Evolutionary conservation across 2,113 vertebrate genomes (phyloP).

Genomic region (Steatornis caripensis): DNA sequence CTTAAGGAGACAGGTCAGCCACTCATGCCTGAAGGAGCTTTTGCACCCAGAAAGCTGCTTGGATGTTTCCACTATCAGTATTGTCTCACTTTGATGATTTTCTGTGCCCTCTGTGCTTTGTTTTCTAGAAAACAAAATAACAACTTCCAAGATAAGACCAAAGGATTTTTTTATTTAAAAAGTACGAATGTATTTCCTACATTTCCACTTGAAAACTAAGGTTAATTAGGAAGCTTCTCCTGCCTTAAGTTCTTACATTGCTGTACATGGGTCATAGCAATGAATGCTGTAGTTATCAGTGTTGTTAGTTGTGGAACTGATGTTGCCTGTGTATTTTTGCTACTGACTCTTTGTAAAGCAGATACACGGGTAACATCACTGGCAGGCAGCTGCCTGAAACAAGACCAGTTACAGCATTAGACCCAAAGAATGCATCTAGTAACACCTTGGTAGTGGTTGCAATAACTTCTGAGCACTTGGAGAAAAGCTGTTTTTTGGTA

Average conservation of each 20-base stretch:
- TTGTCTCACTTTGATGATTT: background rate
- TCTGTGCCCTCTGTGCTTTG: no score
- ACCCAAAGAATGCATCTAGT: background rate
- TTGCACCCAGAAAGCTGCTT: background rate
- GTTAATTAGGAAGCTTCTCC: background rate
- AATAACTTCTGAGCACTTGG: background rate
- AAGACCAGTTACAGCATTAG: background rate
- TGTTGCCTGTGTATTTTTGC: background rate
- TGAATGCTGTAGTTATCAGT: background rate
- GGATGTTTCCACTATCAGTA: background rate
- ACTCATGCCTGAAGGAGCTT: background rate
- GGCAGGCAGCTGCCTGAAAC: background rate
- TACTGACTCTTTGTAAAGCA: background rate
- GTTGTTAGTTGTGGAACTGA: background rate
- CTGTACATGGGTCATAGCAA: background rate
- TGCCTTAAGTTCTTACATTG: background rate
- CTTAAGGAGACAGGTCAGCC: background rate
- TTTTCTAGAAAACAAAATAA: background rate
- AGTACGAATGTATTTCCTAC: background rate
- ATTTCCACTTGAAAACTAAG: background rate
- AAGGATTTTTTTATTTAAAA: background rate
- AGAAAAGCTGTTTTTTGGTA: background rate
- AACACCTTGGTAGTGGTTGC: background rate
- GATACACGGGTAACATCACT: background rate
- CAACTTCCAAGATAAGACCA: background rate